These are phyloP conservation scores for Adrianichthys oophorus DNA, from an alignment of 2,797 vertebrate species.

Conservation along the genomic window DNA sequence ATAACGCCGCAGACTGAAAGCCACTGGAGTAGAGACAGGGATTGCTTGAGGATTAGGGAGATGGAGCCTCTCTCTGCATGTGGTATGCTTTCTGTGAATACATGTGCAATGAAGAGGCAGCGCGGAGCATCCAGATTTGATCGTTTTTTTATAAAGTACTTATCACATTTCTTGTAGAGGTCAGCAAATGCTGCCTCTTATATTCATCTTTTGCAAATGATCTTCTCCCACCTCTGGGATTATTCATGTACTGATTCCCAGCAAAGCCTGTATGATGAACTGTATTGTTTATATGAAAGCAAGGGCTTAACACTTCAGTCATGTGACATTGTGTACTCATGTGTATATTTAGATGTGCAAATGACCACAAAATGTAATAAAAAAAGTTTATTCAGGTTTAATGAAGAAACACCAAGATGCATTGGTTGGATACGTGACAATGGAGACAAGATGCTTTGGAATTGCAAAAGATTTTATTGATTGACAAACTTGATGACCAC, in stretches of 20 bases:
- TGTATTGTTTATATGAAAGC: conserved; percentile 29
- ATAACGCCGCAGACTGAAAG: conserved; percentile 41
- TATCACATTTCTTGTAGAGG: conserved; percentile 60
- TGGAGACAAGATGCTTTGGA: conserved; percentile 59
- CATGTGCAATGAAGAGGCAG: conserved; percentile 57
- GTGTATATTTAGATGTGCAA: conserved; percentile 6
- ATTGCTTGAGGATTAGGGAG: conserved; percentile 64
- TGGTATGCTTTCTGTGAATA: conserved; percentile 49
- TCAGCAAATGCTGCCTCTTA: conserved; percentile 27
- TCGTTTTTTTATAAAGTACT: conserved; percentile 54
- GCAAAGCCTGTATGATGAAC: not conserved
- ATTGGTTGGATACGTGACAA: conserved; percentile 58
- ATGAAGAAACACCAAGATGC: conserved; percentile 51
- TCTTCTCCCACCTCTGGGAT: conserved; percentile 23
- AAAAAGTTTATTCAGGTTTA: conserved; percentile 74
- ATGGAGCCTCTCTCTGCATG: conserved; percentile 65
- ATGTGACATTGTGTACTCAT: conserved; percentile 16
- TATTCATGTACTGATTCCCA: conserved; percentile 24
- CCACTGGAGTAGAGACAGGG: conserved; percentile 20
- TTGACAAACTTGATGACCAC: conserved; percentile 22
- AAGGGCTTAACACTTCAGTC: conserved; percentile 6
- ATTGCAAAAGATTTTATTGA: conserved; percentile 64
- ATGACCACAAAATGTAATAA: conserved; percentile 48
- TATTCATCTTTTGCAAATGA: conserved; percentile 38
- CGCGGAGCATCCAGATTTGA: conserved; percentile 65